Conservation (phyloP, 2,113 vertebrate genomes). For the Scomber scombrus region DNA sequence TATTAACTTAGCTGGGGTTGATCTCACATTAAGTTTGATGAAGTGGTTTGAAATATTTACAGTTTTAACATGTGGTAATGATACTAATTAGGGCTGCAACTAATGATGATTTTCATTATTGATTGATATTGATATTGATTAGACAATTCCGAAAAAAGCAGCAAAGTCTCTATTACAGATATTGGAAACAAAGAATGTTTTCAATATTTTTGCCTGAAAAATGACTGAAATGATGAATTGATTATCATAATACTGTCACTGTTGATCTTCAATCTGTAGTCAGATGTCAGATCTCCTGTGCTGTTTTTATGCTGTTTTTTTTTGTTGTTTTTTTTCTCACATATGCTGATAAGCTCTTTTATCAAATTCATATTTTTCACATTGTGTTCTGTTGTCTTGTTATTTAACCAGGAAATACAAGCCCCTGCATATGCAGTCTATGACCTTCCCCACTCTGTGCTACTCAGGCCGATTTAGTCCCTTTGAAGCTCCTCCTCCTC, state of each 20-base stretch:
- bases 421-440: slow-evolving; percentile 88
- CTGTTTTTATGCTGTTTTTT: not conserved
- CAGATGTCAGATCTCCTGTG: not conserved
- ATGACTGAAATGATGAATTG: too few species aligned
- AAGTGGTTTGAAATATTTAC: slow-evolving; percentile 4
- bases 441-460: slow-evolving; percentile 86
- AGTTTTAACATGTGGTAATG: not conserved
- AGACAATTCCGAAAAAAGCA: too few species aligned
- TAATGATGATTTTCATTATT: too few species aligned
- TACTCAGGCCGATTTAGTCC: slow-evolving; percentile 86
- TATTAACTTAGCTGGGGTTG: not conserved
- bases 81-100: not conserved
- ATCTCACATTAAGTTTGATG: not conserved
- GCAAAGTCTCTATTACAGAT: too few species aligned
- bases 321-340: not conserved
- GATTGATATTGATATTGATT: too few species aligned
- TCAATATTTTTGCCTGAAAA: too few species aligned
- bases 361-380: not conserved
- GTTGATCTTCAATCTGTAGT: not conserved
- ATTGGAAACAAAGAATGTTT: too few species aligned
- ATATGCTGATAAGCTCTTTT: not conserved
- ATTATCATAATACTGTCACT: too few species aligned
- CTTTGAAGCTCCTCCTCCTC: slow-evolving; percentile 82
- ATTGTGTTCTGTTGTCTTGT: slow-evolving; percentile 27
- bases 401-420: slow-evolving; percentile 85